Conservation (phyloP, 2,797 vertebrate species). For the Sebastes wilsoni region DNA sequence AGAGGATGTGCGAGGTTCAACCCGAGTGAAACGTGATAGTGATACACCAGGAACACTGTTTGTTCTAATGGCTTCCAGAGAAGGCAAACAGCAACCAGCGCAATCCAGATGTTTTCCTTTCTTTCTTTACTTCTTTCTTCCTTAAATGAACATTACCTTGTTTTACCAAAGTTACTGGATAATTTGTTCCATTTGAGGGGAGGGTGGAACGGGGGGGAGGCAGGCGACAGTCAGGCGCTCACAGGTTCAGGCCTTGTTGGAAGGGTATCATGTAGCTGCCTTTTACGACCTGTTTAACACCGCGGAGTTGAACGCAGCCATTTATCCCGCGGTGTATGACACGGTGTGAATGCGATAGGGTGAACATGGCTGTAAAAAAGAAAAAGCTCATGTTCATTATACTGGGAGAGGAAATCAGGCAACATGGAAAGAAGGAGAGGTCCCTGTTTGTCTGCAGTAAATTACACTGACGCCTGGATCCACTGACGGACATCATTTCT, state of each 20-base stretch:
- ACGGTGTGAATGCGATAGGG: constrained; percentile 61
- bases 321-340: constrained; percentile 64
- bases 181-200: constrained; percentile 74
- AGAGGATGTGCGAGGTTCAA: constrained; percentile 64
- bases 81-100: constrained; percentile 64
- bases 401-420: constrained; percentile 59
- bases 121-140: constrained; percentile 42
- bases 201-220: not conserved
- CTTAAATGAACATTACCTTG: constrained; percentile 69
- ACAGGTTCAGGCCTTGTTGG: constrained; percentile 72
- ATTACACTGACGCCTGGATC: constrained; percentile 50
- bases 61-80: constrained; percentile 77
- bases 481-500: constrained; percentile 40
- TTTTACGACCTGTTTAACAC: constrained; percentile 84
- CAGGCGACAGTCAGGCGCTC: constrained; percentile 69
- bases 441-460: constrained; percentile 62
- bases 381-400: constrained; percentile 51
- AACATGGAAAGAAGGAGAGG: constrained; percentile 66
- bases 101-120: constrained; percentile 63
- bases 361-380: constrained; percentile 50
- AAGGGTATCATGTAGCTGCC: constrained; percentile 71
- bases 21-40: constrained; percentile 58
- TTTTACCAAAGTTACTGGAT: constrained; percentile 59
- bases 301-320: constrained; percentile 68
- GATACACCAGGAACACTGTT: constrained; percentile 47